A percentile compares a stretch with the other conserved stretches of the same genome.
Evolutionary conservation across 2,113 vertebrate species (phyloP).

Genomic region (Callipepla squamata): DNA sequence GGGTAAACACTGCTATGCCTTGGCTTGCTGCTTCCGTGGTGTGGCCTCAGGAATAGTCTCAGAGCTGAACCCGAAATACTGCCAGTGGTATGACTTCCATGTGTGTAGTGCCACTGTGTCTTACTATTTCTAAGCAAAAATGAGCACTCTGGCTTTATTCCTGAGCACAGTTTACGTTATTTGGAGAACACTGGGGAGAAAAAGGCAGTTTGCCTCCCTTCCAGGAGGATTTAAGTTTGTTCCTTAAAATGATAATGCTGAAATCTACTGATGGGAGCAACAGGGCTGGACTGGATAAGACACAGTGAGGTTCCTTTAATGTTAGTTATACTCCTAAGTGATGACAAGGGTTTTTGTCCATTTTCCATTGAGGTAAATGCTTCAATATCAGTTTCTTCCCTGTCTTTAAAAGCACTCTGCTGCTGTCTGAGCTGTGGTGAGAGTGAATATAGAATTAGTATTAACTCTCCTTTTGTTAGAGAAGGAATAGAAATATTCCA

Average conservation of each 20-base stretch:
- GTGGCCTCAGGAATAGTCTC: neutral
- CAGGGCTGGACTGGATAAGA: neutral
- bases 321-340: neutral
- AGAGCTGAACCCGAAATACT: neutral
- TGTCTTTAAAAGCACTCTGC: constrained; percentile 6
- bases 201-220: neutral
- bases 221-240: neutral
- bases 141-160: neutral
- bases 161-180: neutral
- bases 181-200: neutral
- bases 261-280: neutral
- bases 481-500: neutral
- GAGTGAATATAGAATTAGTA: neutral
- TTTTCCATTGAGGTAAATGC: neutral
- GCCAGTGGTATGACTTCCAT: neutral
- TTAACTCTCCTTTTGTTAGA: neutral
- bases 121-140: neutral
- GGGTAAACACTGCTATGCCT: neutral
- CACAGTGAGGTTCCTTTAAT: neutral
- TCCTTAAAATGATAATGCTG: neutral
- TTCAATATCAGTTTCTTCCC: neutral
- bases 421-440: neutral
- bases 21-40: neutral
- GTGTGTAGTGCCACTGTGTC: neutral
- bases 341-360: neutral